These are phyloP conservation scores for Polydesmus complanatus DNA, from an alignment of 2,888 invertebrate species.

Conservation along the genomic window DNA sequence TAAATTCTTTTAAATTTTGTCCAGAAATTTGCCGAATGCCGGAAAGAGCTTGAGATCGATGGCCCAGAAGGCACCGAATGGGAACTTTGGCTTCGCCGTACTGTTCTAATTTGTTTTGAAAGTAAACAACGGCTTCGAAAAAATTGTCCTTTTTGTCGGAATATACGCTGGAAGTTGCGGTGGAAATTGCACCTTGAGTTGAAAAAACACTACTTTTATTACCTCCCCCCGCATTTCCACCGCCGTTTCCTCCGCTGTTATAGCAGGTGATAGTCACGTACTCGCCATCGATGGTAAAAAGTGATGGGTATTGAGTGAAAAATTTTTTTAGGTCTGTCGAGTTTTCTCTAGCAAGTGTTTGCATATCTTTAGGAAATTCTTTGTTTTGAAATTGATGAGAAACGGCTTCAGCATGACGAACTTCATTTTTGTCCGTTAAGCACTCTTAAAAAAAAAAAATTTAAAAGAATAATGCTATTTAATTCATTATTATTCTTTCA, in stretches of 20 bases:
- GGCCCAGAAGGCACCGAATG: slow-evolving; percentile 88
- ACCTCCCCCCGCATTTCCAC: slow-evolving; percentile 6
- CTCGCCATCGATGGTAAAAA: slow-evolving; percentile 89
- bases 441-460: not conserved
- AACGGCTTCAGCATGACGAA: too few species aligned
- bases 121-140: slow-evolving; percentile 94
- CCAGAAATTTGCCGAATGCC: slow-evolving; percentile 93
- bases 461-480: not conserved
- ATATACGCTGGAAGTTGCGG: slow-evolving; percentile 32
- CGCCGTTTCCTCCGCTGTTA: slow-evolving; percentile 19
- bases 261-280: slow-evolving; percentile 28
- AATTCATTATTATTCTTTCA: too few species aligned
- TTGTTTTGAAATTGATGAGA: too few species aligned
- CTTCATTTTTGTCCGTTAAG: not conserved
- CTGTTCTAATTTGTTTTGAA: slow-evolving; percentile 83
- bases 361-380: too few species aligned
- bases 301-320: slow-evolving; percentile 85
- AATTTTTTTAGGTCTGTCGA: slow-evolving; percentile 96
- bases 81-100: slow-evolving; percentile 95
- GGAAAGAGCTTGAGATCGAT: slow-evolving; percentile 85
- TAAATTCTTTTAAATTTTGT: slow-evolving; percentile 86
- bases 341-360: too few species aligned
- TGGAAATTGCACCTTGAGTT: slow-evolving; percentile 36
- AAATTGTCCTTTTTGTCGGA: slow-evolving; percentile 65
- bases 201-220: slow-evolving; percentile 38